Evolutionary conservation across 2,113 vertebrate genomes (phyloP).

Genomic region (Propithecus coquereli): DNA sequence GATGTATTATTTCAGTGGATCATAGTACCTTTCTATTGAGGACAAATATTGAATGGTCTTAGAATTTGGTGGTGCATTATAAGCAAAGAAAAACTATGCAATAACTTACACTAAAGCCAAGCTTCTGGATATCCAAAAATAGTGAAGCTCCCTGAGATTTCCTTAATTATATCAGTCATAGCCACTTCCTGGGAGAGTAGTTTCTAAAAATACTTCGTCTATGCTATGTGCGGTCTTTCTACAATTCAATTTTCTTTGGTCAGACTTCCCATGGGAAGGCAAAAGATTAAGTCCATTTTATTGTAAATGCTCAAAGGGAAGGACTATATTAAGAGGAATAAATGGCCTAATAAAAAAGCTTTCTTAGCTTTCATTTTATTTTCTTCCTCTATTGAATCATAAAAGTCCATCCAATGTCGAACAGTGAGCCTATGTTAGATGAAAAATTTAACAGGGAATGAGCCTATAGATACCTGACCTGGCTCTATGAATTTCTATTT

Average conservation of each 20-base stretch:
- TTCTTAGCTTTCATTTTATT: conserved; percentile 18
- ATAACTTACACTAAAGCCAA: neutral
- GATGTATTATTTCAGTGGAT: neutral
- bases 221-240: neutral
- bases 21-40: neutral
- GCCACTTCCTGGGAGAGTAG: neutral
- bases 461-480: neutral
- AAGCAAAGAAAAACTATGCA: conserved; percentile 11
- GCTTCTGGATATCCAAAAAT: neutral
- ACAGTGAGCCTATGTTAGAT: neutral
- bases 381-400: neutral
- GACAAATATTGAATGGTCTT: neutral
- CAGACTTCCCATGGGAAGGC: neutral
- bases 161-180: neutral
- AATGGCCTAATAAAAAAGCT: conserved; percentile 10
- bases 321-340: neutral
- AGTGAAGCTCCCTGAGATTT: neutral
- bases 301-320: neutral
- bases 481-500: neutral
- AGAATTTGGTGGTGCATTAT: neutral
- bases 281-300: conserved; percentile 4
- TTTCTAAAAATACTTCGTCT: conserved; percentile 35
- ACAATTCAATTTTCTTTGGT: conserved; percentile 17
- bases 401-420: neutral
- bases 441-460: neutral